Base-by-base conservation (phyloP, 1,140 invertebrate genomes). In the Drusus annulatus region DNA sequence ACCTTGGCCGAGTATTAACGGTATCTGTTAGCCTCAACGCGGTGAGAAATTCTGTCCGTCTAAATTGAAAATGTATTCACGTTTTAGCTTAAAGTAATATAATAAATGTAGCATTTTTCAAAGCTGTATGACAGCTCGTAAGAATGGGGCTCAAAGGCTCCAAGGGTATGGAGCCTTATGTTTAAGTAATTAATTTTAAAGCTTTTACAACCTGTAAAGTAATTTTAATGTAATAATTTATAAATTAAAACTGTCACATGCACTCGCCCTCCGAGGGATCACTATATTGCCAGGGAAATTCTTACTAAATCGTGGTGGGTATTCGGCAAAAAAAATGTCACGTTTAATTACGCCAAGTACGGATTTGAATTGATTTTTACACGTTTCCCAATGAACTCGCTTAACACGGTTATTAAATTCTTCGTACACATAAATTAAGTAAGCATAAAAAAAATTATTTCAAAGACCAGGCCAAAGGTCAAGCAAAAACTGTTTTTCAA, bases 231-330 rank as follows among this genome's bases (percentile, higher is more conserved):
- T 50, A 51, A 45, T 45, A 45, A 69, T 69, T 69, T 69, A 50
- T 69, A 69, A 69, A 19, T 69, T 17, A 69, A 45, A 69, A 69
- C 28, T 69, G 65, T 69, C 65, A 69, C 15, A 19, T 69, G 17
- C 65, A 69, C 36, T 50, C 36, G 7, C 7, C 6, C 25, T 16
- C 62, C 36, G 8, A 45, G 36, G 63, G 36, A 50, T 17, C 60
- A 19, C 17, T 19, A 50, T 1, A 36, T 19, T 69, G 17, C 45
- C 45, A 10, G 1, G 19, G 16, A 63, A n/a, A 13, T 7, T 28
- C 21, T 5, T 16, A 45, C 28, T 5, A 69, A 69, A 10, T 69
- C 31, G 36, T 69, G 65, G 28, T 13, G 17, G 2, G 65, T 19
- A 69, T 69, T 69, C 23, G 1, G 36, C 10, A 45, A 2, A 45